Evolutionary conservation across 2,888 invertebrate genomes (phyloP).

Genomic region (Augiades crinisus): DNA sequence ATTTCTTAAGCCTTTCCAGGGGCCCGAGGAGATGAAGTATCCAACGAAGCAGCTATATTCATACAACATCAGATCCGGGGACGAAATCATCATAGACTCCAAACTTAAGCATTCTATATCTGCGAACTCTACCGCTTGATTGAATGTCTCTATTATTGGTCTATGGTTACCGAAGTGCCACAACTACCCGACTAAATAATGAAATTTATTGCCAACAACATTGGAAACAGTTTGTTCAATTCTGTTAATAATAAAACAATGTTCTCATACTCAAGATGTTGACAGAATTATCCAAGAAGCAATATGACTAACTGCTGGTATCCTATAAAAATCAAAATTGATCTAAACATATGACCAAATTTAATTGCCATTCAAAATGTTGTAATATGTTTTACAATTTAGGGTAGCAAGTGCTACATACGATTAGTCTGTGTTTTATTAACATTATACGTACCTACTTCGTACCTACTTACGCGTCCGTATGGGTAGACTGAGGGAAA

Average conservation of each 20-base stretch:
- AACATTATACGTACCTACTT: neutral
- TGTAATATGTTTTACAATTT: neutral
- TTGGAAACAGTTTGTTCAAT: neutral
- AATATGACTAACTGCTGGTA: neutral
- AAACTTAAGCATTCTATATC: slow-evolving; percentile 83
- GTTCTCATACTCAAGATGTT: neutral
- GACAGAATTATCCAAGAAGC: neutral
- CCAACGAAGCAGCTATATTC: slow-evolving; percentile 95
- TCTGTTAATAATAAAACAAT: no score
- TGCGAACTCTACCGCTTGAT: slow-evolving; percentile 50
- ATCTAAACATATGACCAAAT: slow-evolving; percentile 9
- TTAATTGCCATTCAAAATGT: slow-evolving; percentile 8
- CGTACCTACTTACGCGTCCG: slow-evolving; percentile 10
- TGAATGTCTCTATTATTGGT: slow-evolving; percentile 6
- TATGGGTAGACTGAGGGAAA: slow-evolving; percentile 6
- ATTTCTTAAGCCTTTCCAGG: slow-evolving; percentile 59
- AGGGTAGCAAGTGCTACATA: slow-evolving; percentile 5
- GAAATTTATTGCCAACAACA: neutral
- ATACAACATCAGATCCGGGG: slow-evolving; percentile 93
- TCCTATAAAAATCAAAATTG: neutral
- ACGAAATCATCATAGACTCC: slow-evolving; percentile 94
- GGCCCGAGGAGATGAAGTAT: slow-evolving; percentile 94
- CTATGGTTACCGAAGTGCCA: slow-evolving; percentile 22
- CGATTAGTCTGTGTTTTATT: neutral
- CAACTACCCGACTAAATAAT: slow-evolving; percentile 12